Percentiles rank a stretch among this genome's conserved stretches.
Evolutionary conservation across 2,113 vertebrate species (phyloP).

Genomic region (Chaetorhynchus papuensis): DNA sequence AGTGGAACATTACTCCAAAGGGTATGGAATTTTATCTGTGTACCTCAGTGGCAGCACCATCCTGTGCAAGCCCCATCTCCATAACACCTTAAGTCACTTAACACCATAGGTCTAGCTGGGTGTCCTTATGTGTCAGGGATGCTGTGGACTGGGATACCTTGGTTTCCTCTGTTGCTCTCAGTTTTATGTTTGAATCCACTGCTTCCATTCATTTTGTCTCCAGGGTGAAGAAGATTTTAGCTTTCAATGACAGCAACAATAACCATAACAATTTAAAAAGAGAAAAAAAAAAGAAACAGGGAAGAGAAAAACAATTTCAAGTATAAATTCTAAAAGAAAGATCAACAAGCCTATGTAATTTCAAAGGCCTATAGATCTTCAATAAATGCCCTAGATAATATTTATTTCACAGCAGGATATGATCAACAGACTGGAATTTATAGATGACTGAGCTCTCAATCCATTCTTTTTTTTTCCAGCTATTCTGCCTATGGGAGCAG

Average conservation of each 20-base stretch:
- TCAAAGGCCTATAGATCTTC: constrained; percentile 12
- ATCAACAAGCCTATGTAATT: not conserved
- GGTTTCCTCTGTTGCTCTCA: not conserved
- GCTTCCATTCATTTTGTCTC: not conserved
- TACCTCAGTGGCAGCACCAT: not conserved
- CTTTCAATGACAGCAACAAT: not conserved
- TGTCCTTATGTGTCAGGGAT: not conserved
- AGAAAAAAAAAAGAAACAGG: not conserved
- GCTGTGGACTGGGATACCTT: not conserved
- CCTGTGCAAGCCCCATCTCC: not conserved
- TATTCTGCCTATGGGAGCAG: constrained; percentile 8
- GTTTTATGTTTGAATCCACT: not conserved
- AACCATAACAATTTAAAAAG: not conserved
- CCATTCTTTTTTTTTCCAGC: not conserved
- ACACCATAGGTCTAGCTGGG: not conserved
- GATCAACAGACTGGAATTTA: constrained; percentile 9
- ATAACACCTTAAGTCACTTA: not conserved
- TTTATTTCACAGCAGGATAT: not conserved
- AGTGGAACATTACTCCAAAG: not conserved
- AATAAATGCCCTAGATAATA: not conserved
- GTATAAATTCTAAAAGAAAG: not conserved
- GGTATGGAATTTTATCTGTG: not conserved
- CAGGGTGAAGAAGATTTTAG: not conserved
- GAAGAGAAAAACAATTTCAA: not conserved
- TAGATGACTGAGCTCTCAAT: not conserved